Base-by-base conservation (phyloP, 1,140 invertebrate species). In the Notospermus geniculatus region DNA sequence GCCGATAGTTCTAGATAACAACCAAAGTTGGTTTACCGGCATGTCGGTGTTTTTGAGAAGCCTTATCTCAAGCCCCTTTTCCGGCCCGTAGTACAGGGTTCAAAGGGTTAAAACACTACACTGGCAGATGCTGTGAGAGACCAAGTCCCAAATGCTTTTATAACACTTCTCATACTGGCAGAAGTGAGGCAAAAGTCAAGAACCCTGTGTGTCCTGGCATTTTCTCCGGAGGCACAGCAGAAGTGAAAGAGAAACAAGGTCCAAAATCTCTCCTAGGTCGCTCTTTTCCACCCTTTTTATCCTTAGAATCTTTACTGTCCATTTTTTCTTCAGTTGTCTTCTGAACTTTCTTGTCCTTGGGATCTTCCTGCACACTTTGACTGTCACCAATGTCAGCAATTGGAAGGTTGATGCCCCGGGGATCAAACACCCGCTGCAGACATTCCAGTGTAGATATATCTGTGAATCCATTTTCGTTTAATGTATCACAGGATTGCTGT, bases 191-290 rank as follows among this genome's bases (percentile, higher is more conserved):
- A 79, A 95, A 91, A 25, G 94, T 97, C 36, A 97, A 84, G 82
- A 91, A 98, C 9, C 95, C 95, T 28, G 94, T 97, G 81, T 98
- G 95, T 0, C 94, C 94, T 13, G 92, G 88, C 75, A 88, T 86
- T 62, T 85, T 85, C 60, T 83, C 67, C 27, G 89, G 87, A 64
- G 89, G 87, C 5, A 87, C 78, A 0, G 87, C 87, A 36, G 90
- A 88, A 43, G 88, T 80, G 68, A 89, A 87, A 74, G 85, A 69
- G 65, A 53, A 11, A 41, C 53, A 54, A 25, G 63, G 63, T 2
- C 41, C 23, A 22, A 19, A 41, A 2, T 58, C 54, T 30, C 30
- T 32, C 15, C 23, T 17, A 56, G 27, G 54, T 2, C 4, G 15
- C 5, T 25, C 63, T 28, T 66, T 68, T 22, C 65, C 54, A 59